Base-by-base conservation (phyloP, 1,140 invertebrate genomes). In the Drosophila persimilis region DNA sequence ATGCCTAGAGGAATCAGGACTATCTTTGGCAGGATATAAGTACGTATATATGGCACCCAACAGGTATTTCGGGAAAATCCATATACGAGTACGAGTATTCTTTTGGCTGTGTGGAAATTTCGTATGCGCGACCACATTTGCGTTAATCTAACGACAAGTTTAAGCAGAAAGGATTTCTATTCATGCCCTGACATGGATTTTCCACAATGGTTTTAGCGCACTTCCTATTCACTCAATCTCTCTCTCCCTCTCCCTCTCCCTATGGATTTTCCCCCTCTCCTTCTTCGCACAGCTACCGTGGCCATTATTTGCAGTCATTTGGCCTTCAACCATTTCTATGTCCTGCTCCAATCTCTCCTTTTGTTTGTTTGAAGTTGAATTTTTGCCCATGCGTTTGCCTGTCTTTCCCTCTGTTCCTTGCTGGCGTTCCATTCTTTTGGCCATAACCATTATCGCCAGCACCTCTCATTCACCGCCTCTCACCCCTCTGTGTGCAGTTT, bases 81-180 rank as follows among this genome's bases (percentile, higher is more conserved):
- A 69, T 69, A 43, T 69, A 56, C n/a, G 6, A 31, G 20, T n/a
- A n/a, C 24, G n/a, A 11, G 1, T 39, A 9, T 11, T 11, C 11
- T 13, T 39, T 39, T 39, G 3, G 17, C 35, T 26, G 65, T 35
- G 31, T 3, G 31, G 31, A 31, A 61, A 73, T 88, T 88, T 83
- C 44, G 83, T 88, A 88, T 88, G 83, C 83, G 78, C 67, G 75
- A 67, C 78, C 78, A 88, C 83, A 86, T 88, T 88, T 83, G 75
- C 78, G 72, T 88, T 88, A 88, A 88, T 88, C 78, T 83, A 88
- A 88, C 83, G 83, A 88, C 83, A 78, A 88, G 78, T 76, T 88
- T 77, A 88, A 76, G 71, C 71, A 76, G 66, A 88, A 88, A 88
- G 84, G 83, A 83, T 88, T 86, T 86, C 78, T 69, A 86, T 86